These are phyloP conservation scores for Agelastica alni DNA, from an alignment of 2,888 invertebrate genomes.

Conservation along the genomic window DNA sequence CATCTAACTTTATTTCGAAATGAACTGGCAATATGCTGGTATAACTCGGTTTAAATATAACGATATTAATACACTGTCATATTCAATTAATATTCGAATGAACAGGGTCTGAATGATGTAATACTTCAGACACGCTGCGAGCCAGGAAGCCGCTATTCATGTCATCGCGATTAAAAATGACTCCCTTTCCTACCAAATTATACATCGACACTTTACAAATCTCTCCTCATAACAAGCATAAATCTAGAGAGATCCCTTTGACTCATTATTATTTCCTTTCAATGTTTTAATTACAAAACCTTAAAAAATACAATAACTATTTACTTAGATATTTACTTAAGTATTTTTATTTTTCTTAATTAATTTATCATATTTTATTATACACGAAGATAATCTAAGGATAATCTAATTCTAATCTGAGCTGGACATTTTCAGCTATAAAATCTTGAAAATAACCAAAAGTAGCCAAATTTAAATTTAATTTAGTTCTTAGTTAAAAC, in stretches of 20 bases:
- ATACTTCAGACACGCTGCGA: constrained; percentile 49
- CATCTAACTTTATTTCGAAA: constrained; percentile 37
- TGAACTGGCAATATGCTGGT: constrained; percentile 45
- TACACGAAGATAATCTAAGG: too few relatives aligned
- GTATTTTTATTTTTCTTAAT: too few relatives aligned
- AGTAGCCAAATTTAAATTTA: too few relatives aligned
- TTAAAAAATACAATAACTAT: too few relatives aligned
- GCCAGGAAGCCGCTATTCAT: constrained; percentile 54
- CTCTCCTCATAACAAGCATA: constrained; percentile 43
- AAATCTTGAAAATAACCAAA: too few relatives aligned
- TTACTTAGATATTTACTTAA: too few relatives aligned
- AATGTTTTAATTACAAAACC: constrained; percentile 23
- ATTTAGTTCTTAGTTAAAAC: too few relatives aligned
- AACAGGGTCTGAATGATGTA: constrained; percentile 53
- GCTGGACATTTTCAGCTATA: too few relatives aligned
- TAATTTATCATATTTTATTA: too few relatives aligned
- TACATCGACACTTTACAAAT: constrained; percentile 58
- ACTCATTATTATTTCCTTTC: constrained; percentile 27
- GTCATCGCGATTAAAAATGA: constrained; percentile 57
- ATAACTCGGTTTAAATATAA: constrained; percentile 47
- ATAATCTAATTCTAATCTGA: too few relatives aligned
- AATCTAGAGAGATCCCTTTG: constrained; percentile 30
- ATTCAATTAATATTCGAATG: constrained; percentile 55
- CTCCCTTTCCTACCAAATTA: constrained; percentile 53
- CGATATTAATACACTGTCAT: constrained; percentile 56